Evolutionary conservation across 2,797 vertebrate genomes (phyloP).

Genomic region (Mustela erminea): DNA sequence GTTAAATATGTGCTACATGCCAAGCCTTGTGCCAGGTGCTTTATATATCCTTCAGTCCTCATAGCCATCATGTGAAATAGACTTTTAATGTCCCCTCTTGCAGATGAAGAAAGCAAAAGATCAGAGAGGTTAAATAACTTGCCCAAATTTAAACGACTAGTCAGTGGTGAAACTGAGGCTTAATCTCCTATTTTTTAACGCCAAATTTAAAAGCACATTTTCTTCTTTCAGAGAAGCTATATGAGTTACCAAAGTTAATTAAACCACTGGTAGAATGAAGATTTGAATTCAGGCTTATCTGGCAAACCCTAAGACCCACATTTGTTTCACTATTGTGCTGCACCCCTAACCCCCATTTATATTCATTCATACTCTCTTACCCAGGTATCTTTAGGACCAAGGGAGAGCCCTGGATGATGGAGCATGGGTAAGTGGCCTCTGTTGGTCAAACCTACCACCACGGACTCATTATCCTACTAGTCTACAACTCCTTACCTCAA

Average conservation of each 20-base stretch:
- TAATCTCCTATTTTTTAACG: constrained; percentile 5
- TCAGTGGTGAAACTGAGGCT: not conserved
- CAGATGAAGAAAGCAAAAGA: not conserved
- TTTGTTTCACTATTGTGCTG: not conserved
- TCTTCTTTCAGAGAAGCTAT: constrained; percentile 13
- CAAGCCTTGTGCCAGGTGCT: not conserved
- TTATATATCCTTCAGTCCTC: constrained; percentile 28
- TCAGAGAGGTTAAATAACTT: constrained; percentile 35
- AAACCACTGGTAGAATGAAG: not conserved
- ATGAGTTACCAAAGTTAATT: constrained; percentile 12
- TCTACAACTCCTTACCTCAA: not conserved
- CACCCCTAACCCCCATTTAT: not conserved
- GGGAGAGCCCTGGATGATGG: not conserved
- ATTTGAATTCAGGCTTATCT: constrained; percentile 24
- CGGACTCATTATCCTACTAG: not conserved
- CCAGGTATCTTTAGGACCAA: not conserved
- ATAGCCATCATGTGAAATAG: not conserved
- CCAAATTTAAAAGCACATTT: not conserved
- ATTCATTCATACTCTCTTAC: constrained; percentile 9
- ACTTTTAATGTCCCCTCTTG: not conserved
- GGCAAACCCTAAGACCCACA: not conserved
- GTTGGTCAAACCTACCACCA: not conserved
- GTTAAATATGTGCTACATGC: not conserved
- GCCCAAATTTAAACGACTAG: not conserved
- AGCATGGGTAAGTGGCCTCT: not conserved